These are phyloP conservation scores for Apis mellifera DNA, from an alignment of 1,140 invertebrate genomes.

Conservation along the genomic window Amel_HAv3.1 CM009944.2:7940001-7940500, in stretches of 20 bases:
- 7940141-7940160: too few relatives aligned
- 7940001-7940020: constrained; percentile 7
- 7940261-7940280: background rate
- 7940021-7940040: background rate
- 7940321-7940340: constrained; percentile 10
- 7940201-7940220: background rate
- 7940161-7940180: too few relatives aligned
- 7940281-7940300: constrained; percentile 1
- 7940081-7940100: background rate
- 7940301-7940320: background rate
- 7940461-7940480: too few relatives aligned
- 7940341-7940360: background rate
- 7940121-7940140: background rate
- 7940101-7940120: too few relatives aligned
- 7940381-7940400: background rate
- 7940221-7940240: constrained; percentile 34
- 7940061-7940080: constrained; percentile 5
- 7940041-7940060: background rate
- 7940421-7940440: background rate
- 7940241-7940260: background rate
- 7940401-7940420: background rate
- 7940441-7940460: too few relatives aligned
- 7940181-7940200: too few relatives aligned
- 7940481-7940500: too few relatives aligned
- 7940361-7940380: background rate